A percentile compares a stretch with the other conserved stretches of the same genome.
These are phyloP conservation scores for Drosophila insularis DNA, from an alignment of 1,140 invertebrate genomes.

Conservation along the genomic window DNA sequence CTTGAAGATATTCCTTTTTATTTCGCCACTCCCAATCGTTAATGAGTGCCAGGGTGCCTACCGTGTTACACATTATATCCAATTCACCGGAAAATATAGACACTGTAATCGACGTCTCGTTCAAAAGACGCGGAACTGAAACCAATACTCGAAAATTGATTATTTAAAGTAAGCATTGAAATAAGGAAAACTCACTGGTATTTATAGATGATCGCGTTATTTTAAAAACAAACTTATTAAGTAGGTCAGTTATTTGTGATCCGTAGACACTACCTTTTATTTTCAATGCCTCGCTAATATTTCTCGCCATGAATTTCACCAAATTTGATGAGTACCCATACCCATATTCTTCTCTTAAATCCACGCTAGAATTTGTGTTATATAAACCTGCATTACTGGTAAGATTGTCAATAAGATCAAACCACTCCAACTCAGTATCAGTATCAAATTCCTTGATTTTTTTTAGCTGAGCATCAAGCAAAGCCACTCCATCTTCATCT, in stretches of 20 bases:
- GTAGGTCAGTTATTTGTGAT: conserved; percentile 65
- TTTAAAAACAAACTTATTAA: conserved; percentile 81
- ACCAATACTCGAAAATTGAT: conserved; percentile 43
- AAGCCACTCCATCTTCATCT: conserved; percentile 84
- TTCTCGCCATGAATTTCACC: conserved; percentile 87
- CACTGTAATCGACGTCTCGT: conserved; percentile 84
- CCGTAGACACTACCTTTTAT: conserved; percentile 82
- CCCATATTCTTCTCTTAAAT: conserved; percentile 35
- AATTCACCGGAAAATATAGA: conserved; percentile 82
- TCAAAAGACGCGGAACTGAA: conserved; percentile 87
- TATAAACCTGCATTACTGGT: conserved; percentile 51
- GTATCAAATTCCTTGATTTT: conserved; percentile 39
- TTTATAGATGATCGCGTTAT: conserved; percentile 89
- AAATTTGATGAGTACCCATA: conserved; percentile 79
- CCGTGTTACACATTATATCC: conserved; percentile 87
- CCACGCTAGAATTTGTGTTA: conserved; percentile 51
- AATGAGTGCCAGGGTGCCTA: conserved; percentile 87
- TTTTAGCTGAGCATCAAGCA: conserved; percentile 83
- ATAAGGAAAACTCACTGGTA: conserved; percentile 83
- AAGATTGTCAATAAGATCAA: conserved; percentile 24
- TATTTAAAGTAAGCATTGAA: background rate
- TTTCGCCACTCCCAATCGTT: conserved; percentile 85
- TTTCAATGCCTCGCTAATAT: conserved; percentile 86
- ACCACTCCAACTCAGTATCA: conserved; percentile 19
- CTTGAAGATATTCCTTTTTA: conserved; percentile 84